phyloP scores from a whole-genome alignment of 2,797 vertebrate species.

The Petrocephalus sullivani region DNA sequence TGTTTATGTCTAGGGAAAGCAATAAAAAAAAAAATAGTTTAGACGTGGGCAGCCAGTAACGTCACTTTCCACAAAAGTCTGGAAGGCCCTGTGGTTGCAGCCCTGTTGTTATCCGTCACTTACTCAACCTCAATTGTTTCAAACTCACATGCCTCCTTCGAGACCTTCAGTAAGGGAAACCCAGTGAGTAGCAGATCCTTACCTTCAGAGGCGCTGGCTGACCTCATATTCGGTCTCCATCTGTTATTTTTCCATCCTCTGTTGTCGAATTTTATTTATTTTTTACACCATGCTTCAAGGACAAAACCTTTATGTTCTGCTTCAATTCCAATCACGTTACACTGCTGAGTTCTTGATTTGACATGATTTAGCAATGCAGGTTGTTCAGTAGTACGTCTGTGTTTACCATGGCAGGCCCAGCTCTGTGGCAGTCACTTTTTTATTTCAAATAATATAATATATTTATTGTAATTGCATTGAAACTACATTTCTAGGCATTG shows the following conservation, averaged over 20 bases:
- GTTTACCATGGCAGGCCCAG: background rate
- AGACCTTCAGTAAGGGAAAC: background rate
- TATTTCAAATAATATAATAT: background rate
- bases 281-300: background rate
- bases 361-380: background rate
- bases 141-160: background rate
- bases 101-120: background rate
- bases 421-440: background rate
- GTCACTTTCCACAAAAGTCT: background rate
- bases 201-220: background rate
- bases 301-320: background rate
- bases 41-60: background rate
- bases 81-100: background rate
- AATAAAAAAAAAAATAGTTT: background rate
- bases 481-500: background rate
- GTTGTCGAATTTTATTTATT: background rate
- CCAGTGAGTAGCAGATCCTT: background rate
- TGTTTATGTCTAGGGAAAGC: constrained; percentile 1
- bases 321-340: background rate
- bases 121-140: background rate
- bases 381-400: background rate
- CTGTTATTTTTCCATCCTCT: background rate
- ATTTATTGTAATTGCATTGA: background rate
- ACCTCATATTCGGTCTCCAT: background rate
- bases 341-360: background rate